phyloP scores from a whole-genome alignment of 2,888 invertebrate genomes.

The Cheilosia grossa region DNA sequence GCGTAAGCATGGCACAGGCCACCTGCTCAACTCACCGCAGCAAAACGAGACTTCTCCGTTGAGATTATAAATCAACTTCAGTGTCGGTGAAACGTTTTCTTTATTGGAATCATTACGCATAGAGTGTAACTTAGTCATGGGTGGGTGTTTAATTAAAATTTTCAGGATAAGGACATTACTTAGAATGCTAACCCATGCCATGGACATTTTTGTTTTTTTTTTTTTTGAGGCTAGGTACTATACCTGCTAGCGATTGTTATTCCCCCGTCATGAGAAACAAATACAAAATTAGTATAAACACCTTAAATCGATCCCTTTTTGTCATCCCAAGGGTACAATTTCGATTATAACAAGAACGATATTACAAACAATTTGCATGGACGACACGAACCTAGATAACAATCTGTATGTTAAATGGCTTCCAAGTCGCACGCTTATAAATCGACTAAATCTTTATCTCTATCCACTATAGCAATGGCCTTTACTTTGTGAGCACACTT shows the following conservation, averaged over 20 bases:
- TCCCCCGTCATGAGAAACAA: slow-evolving; percentile 5
- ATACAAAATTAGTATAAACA: slow-evolving; percentile 53
- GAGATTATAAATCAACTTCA: slow-evolving; percentile 37
- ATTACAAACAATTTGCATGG: slow-evolving; percentile 62
- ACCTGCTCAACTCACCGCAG: neutral
- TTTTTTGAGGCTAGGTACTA: too few species aligned
- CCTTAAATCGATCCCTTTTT: slow-evolving; percentile 40
- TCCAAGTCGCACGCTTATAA: slow-evolving; percentile 53
- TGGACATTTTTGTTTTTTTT: too few species aligned
- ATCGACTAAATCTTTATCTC: slow-evolving; percentile 40
- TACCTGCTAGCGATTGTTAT: slow-evolving; percentile 28
- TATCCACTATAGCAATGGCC: neutral
- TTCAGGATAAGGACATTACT: slow-evolving; percentile 10
- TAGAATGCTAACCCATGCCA: too few species aligned
- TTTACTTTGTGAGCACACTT: slow-evolving; percentile 6
- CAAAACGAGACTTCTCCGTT: neutral
- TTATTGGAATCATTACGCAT: slow-evolving; percentile 30
- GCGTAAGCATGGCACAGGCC: slow-evolving; percentile 3
- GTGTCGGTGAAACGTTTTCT: slow-evolving; percentile 18
- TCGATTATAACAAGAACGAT: slow-evolving; percentile 53
- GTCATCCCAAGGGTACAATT: slow-evolving; percentile 36
- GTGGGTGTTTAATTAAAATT: slow-evolving; percentile 38
- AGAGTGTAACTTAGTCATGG: neutral
- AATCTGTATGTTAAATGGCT: slow-evolving; percentile 56
- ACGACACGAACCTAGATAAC: slow-evolving; percentile 52